Evolutionary conservation across 2,888 invertebrate genomes (phyloP).

Genomic region (Temnothorax unifasciatus): DNA sequence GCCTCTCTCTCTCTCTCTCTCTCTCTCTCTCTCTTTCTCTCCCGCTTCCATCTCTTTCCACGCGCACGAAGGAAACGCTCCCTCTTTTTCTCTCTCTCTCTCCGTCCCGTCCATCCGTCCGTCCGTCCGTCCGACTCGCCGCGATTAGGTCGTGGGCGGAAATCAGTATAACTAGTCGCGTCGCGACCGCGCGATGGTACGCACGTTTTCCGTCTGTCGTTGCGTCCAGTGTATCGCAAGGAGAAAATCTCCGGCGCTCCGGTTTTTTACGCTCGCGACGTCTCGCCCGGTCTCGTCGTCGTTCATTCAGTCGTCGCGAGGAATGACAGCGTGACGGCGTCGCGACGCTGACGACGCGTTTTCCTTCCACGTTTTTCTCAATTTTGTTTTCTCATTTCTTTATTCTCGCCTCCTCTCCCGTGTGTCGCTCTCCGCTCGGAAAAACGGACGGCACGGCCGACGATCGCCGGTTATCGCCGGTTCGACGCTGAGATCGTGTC

Average conservation of each 20-base stretch:
- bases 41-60: constrained; percentile 8
- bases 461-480: no score
- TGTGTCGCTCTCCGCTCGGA: background rate
- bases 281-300: background rate
- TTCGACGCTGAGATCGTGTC: background rate
- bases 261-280: constrained; percentile 2
- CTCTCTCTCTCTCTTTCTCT: constrained; percentile 37
- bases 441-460: background rate
- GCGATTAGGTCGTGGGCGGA: constrained; percentile 81
- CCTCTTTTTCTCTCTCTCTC: constrained; percentile 30
- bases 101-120: background rate
- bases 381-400: background rate
- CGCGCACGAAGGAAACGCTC: constrained; percentile 18
- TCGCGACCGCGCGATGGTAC: constrained; percentile 71
- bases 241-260: background rate
- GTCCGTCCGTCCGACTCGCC: constrained; percentile 55
- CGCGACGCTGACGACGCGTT: constrained; percentile 22
- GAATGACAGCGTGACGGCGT: constrained; percentile 21
- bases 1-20: constrained; percentile 39
- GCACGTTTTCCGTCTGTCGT: constrained; percentile 47
- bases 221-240: constrained; percentile 22
- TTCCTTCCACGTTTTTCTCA: constrained; percentile 22
- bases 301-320: background rate
- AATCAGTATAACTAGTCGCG: constrained; percentile 83
- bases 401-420: background rate